Conservation (phyloP, 2,888 invertebrate genomes). For the Plutella xylostella region DNA sequence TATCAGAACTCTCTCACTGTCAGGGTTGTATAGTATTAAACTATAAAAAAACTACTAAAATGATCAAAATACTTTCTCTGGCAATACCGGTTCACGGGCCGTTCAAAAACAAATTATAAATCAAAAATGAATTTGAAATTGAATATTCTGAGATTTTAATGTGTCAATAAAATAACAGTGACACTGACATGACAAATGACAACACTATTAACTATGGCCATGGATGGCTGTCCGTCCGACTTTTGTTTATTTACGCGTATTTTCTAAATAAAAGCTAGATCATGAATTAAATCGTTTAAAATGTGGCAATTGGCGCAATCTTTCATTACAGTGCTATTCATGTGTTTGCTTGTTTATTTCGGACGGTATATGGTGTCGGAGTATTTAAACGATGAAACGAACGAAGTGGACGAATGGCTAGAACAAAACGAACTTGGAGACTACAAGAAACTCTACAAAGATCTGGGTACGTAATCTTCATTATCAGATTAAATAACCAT, state of each 20-base stretch:
- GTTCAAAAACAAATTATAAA: no score
- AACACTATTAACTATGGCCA: no score
- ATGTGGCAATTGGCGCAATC: conserved; percentile 49
- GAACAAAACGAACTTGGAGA: conserved; percentile 78
- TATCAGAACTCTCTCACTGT: no score
- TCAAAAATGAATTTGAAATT: no score
- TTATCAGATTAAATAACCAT: not conserved
- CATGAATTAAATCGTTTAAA: conserved; percentile 37
- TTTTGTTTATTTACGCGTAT: conserved; percentile 1
- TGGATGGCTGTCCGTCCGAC: no score
- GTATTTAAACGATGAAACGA: conserved; percentile 64
- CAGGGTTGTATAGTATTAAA: no score
- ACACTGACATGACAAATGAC: no score
- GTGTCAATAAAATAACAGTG: no score
- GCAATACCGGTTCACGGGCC: no score
- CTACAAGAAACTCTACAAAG: conserved; percentile 76
- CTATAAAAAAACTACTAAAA: no score
- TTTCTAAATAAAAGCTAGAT: conserved; percentile 20
- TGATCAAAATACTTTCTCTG: no score
- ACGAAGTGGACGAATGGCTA: conserved; percentile 80
- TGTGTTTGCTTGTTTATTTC: conserved; percentile 45
- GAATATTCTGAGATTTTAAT: no score
- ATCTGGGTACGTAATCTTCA: conserved; percentile 73
- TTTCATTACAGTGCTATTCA: conserved; percentile 38
- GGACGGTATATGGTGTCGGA: conserved; percentile 44